Evolutionary conservation across 2,888 invertebrate genomes (phyloP).

Genomic region (Tolmerus cingulatus): DNA sequence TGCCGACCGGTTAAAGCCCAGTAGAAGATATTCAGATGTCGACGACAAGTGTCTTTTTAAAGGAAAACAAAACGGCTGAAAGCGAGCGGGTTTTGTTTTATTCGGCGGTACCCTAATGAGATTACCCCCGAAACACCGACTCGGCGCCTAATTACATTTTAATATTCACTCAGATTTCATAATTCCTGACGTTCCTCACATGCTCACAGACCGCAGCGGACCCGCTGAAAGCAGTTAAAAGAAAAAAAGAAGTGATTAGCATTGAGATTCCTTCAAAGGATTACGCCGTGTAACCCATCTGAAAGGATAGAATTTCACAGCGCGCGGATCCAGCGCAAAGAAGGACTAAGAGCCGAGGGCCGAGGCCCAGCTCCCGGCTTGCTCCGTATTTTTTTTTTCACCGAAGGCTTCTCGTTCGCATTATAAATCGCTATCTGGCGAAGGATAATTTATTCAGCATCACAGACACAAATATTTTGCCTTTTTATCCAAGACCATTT

Average conservation of each 20-base stretch:
- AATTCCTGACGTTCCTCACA: neutral
- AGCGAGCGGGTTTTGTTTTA: neutral
- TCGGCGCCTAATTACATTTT: neutral
- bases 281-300: neutral
- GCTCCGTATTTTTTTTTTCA: neutral
- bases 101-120: neutral
- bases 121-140: neutral
- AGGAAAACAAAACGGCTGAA: neutral
- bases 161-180: slow-evolving; percentile 4
- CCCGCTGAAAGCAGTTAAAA: neutral
- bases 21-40: neutral
- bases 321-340: neutral
- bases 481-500: neutral
- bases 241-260: neutral
- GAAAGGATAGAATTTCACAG: neutral
- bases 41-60: neutral
- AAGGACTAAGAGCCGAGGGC: neutral
- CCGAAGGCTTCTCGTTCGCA: neutral
- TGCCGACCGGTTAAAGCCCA: neutral
- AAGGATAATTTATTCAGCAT: slow-evolving; percentile 37
- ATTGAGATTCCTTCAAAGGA: neutral
- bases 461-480: slow-evolving; percentile 28
- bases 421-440: slow-evolving; percentile 25
- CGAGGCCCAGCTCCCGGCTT: neutral
- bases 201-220: neutral